These are phyloP conservation scores for Dendrocincla fuliginosa DNA, from an alignment of 2,797 vertebrate species.

Conservation along the genomic window DNA sequence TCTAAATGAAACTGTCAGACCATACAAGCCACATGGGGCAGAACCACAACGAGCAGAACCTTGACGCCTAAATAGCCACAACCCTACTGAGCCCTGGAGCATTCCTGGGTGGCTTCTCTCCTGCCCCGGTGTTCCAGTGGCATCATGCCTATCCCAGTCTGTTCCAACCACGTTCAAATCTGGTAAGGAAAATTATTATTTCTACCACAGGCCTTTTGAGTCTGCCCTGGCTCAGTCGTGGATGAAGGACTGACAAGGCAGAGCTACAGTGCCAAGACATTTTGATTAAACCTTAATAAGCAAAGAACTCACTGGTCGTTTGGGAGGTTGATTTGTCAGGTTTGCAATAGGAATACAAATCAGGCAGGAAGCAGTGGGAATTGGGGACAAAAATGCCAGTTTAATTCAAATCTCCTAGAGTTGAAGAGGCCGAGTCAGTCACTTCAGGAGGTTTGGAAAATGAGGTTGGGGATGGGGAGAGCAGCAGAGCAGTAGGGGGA, in stretches of 20 bases:
- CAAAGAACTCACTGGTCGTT: not conserved
- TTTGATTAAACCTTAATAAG: not conserved
- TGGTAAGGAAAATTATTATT: not conserved
- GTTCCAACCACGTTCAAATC: accelerated
- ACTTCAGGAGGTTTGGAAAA: not conserved
- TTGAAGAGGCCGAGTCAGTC: not conserved
- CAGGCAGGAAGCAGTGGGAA: not conserved
- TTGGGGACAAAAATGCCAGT: not conserved
- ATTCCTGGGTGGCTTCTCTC: not conserved
- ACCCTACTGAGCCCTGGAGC: not conserved
- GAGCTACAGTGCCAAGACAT: not conserved
- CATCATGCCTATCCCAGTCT: not conserved
- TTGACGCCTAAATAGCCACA: not conserved
- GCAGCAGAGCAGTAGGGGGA: not conserved
- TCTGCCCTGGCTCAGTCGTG: not conserved
- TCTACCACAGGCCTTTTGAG: too few relatives aligned
- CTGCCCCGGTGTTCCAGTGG: not conserved
- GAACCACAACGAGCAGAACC: not conserved
- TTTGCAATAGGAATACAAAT: not conserved
- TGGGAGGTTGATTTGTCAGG: not conserved
- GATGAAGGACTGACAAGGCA: not conserved
- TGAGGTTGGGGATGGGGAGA: not conserved
- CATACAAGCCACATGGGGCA: not conserved
- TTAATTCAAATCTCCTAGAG: not conserved
- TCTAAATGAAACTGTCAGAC: not conserved